Conservation (phyloP, 2,888 invertebrate genomes). For the Ormyrus nitidulus region DNA sequence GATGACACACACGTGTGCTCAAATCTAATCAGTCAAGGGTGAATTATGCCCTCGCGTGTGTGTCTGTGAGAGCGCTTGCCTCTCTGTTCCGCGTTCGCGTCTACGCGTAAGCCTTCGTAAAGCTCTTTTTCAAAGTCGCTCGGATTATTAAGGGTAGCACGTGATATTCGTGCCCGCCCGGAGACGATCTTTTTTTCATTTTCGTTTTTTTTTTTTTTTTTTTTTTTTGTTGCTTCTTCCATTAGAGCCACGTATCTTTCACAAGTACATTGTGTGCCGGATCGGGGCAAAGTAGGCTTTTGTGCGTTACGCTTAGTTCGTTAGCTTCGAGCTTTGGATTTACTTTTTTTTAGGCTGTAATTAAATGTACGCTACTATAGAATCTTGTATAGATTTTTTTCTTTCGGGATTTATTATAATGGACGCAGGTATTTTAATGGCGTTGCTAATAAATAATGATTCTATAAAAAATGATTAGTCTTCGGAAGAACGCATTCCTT, state of each 20-base stretch:
- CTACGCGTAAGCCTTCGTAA: conserved; percentile 13
- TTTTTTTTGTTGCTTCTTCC: no score
- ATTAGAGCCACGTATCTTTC: no score
- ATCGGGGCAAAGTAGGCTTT: conserved; percentile 7
- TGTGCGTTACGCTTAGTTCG: neutral
- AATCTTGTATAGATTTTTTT: no score
- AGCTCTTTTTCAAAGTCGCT: conserved; percentile 45
- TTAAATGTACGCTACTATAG: neutral
- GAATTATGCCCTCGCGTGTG: conserved; percentile 51
- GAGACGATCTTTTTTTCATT: conserved; percentile 1
- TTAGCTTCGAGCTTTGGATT: neutral
- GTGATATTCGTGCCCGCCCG: neutral
- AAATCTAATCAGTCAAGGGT: conserved; percentile 65
- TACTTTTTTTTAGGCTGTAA: neutral
- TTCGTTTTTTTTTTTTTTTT: neutral
- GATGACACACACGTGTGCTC: conserved; percentile 58
- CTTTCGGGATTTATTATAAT: no score
- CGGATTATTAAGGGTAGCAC: conserved; percentile 2
- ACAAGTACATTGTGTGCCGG: neutral
- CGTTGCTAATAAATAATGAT: no score
- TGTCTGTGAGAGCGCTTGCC: neutral
- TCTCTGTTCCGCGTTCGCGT: neutral
- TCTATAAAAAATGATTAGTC: no score
- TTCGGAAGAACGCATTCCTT: no score
- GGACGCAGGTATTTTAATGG: no score